These are phyloP conservation scores for Holacanthus passer DNA, from an alignment of 2,113 vertebrate species.

Conservation along the genomic window DNA sequence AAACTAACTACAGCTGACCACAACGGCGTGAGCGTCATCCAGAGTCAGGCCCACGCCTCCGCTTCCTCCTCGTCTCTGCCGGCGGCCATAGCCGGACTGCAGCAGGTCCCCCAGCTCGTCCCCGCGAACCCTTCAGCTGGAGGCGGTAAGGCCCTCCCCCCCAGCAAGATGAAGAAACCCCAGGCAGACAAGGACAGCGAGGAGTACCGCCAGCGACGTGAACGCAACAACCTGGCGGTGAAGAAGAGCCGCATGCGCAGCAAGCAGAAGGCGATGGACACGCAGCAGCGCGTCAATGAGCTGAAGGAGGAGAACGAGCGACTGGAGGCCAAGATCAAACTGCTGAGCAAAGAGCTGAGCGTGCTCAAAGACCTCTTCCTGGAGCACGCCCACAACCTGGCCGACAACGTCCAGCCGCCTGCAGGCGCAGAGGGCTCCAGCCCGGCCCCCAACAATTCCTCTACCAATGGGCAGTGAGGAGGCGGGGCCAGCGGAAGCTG, in stretches of 20 bases:
- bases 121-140: slow-evolving; percentile 79
- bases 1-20: slow-evolving; percentile 82
- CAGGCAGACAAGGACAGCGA: slow-evolving; percentile 92
- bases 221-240: slow-evolving; percentile 98
- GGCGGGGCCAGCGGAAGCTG: neutral
- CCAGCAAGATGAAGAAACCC: slow-evolving; percentile 91
- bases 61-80: slow-evolving; percentile 43
- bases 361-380: slow-evolving; percentile 99
- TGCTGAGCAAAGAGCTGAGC: slow-evolving; percentile 97
- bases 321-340: slow-evolving; percentile 97
- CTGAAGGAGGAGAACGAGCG: slow-evolving; percentile 99
- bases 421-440: slow-evolving; percentile 76
- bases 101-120: slow-evolving; percentile 92
- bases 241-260: slow-evolving; percentile 98
- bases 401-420: slow-evolving; percentile 92
- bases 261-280: slow-evolving; percentile 98
- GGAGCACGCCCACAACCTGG: slow-evolving; percentile 96
- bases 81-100: slow-evolving; percentile 70
- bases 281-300: slow-evolving; percentile 95
- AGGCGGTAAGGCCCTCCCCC: slow-evolving; percentile 89
- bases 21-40: slow-evolving; percentile 90
- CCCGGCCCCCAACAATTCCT: slow-evolving; percentile 66
- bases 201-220: slow-evolving; percentile 93
- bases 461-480: slow-evolving; percentile 72
- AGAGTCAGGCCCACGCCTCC: slow-evolving; percentile 86